Evolutionary conservation across 2,797 vertebrate genomes (phyloP).

Genomic region (Semaprochilodus insignis): DNA sequence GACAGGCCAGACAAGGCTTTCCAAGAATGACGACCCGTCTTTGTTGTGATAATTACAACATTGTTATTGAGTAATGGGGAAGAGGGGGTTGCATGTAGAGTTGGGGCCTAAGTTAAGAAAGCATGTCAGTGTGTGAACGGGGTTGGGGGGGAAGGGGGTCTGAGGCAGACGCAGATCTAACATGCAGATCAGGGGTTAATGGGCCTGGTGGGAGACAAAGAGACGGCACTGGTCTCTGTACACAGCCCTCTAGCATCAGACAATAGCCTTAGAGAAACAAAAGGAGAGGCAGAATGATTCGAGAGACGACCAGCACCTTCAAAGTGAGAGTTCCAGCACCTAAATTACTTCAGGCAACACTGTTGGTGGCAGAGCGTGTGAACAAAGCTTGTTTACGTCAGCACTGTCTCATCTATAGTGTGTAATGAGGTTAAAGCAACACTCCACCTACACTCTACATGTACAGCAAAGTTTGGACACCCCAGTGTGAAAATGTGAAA

Average conservation of each 20-base stretch:
- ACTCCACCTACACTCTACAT: too few relatives aligned
- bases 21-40: conserved; percentile 47
- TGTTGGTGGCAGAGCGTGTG: not conserved
- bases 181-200: conserved; percentile 54
- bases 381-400: not conserved
- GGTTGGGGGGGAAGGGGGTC: conserved; percentile 31
- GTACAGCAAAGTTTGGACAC: too few relatives aligned
- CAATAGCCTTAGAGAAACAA: conserved; percentile 43
- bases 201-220: conserved; percentile 46
- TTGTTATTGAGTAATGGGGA: conserved; percentile 56
- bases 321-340: conserved; percentile 13
- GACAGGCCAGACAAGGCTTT: conserved; percentile 27
- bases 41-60: conserved; percentile 72
- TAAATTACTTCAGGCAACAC: conserved; percentile 19
- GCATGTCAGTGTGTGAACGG: conserved; percentile 42
- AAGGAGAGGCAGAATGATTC: conserved; percentile 42
- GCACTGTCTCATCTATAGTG: not conserved
- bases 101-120: conserved; percentile 40
- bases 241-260: conserved; percentile 31
- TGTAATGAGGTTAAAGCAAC: not conserved
- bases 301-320: conserved; percentile 35
- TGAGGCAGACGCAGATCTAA: conserved; percentile 38
- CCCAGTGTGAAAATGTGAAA: too few relatives aligned
- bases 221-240: conserved; percentile 18
- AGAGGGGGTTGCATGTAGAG: conserved; percentile 42